These are phyloP conservation scores for Coreius guichenoti DNA, from an alignment of 2,797 vertebrate genomes.

Conservation along the genomic window DNA sequence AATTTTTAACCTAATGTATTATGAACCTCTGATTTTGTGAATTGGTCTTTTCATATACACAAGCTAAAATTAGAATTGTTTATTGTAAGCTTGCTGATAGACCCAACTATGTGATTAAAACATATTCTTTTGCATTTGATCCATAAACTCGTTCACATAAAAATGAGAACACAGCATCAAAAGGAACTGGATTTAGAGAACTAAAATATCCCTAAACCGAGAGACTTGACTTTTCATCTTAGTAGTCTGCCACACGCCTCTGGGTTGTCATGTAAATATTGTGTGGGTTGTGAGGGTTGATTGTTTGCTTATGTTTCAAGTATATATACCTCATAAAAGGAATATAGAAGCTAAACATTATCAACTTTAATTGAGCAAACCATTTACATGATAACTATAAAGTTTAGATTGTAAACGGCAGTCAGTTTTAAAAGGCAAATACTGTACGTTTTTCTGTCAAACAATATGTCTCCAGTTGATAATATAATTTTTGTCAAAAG, in stretches of 20 bases:
- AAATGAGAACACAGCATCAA: background rate
- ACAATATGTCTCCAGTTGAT: conserved; percentile 42
- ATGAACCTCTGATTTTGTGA: background rate
- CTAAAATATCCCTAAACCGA: background rate
- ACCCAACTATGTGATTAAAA: background rate
- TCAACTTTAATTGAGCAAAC: conserved; percentile 44
- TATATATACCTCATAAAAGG: conserved; percentile 50
- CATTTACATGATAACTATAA: conserved; percentile 50
- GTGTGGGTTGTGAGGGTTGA: conserved; percentile 34
- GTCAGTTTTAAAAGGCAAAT: conserved; percentile 53
- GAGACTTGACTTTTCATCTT: conserved; percentile 3
- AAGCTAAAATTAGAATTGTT: background rate
- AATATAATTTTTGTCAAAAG: background rate
- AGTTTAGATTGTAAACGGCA: conserved; percentile 56
- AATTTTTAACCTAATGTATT: background rate
- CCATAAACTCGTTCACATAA: background rate
- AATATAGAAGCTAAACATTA: conserved; percentile 35
- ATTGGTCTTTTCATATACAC: background rate
- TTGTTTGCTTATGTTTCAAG: conserved; percentile 37
- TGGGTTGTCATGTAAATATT: conserved; percentile 43
- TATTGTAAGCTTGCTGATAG: background rate
- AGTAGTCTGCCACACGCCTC: conserved; percentile 21
- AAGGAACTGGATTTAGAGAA: background rate
- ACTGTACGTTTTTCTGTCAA: conserved; percentile 40
- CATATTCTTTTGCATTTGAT: background rate